Evolutionary conservation across 2,888 invertebrate species (phyloP), one percentile per base, ranked within the genome.

Genomic region (Metallyticus violacea): DNA sequence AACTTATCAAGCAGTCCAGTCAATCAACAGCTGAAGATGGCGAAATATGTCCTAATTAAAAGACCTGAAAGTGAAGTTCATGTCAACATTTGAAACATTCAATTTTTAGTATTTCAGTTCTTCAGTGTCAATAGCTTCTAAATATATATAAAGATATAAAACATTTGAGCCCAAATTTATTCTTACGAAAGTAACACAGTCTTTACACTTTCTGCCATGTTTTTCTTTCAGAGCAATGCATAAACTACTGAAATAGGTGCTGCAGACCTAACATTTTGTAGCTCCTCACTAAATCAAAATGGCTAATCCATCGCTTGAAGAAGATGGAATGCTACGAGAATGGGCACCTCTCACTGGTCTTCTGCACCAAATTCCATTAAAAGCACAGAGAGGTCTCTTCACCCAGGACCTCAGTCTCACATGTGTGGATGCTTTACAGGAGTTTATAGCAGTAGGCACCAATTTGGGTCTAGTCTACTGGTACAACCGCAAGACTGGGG

Each of bases 401-500:
- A 94, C 95, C 22, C 94, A 94, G 90, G 96, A 97, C 91, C 92
- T 97, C 79, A 93, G 92, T 91, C 93, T 97, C 87, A 98, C 97
- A 0, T 97, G 97, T 90, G 93, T 98, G 78, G 97, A 97, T 92
- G 96, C 94, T n/a, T 93, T 96, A 79, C 93, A 94, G 26, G 96
- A 97, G 89, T 97, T 96, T 91, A 94, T 98, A 88, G 97, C 96
- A 1, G 91, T 98, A 86, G 98, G 98, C 1, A 97, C 97, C 1
- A 97, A 97, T 92, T 94, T 95, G 26, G 98, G 98, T 2, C 92
- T 97, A 86, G 95, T 97, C 29, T 98, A 97, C 91, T 97, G 98
- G 96, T 97, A 96, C 91, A 95, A 97, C 91, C 93, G 98, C 88
- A 94, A 94, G 88, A 96, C 94, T 79, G 95, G 95, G 85, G 95